These are phyloP conservation scores for Tachina fera DNA, from an alignment of 2,888 invertebrate genomes.

Conservation along the genomic window DNA sequence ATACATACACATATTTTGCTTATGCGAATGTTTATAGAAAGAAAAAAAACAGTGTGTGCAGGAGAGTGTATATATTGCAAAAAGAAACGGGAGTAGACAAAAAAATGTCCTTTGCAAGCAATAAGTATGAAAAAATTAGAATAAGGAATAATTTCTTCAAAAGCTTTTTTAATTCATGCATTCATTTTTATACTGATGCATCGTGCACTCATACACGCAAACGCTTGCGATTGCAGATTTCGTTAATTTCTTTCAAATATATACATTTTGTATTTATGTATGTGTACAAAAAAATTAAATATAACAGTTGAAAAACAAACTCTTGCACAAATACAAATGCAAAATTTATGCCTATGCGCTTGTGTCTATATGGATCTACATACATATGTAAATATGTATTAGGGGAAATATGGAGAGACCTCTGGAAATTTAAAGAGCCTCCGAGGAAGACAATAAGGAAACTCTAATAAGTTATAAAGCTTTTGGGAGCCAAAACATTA, in stretches of 20 bases:
- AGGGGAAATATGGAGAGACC: neutral
- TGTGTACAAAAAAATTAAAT: conserved; percentile 34
- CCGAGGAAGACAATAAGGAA: no score
- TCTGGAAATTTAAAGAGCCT: no score
- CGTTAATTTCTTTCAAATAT: conserved; percentile 65
- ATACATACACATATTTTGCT: conserved; percentile 9
- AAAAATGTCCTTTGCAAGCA: conserved; percentile 69
- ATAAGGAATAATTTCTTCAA: conserved; percentile 68
- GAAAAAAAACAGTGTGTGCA: conserved; percentile 8
- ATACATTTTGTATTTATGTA: conserved; percentile 59
- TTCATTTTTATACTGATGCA: conserved; percentile 45
- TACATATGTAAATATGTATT: neutral
- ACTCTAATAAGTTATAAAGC: no score
- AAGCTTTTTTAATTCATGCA: conserved; percentile 64
- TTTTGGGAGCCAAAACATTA: no score
- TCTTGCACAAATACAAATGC: conserved; percentile 49
- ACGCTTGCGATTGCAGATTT: conserved; percentile 58
- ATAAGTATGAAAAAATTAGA: conserved; percentile 68
- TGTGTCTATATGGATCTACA: conserved; percentile 13
- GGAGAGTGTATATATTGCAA: conserved; percentile 15
- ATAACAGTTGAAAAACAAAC: conserved; percentile 60
- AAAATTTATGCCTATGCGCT: conserved; percentile 38
- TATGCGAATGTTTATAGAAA: neutral
- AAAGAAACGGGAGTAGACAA: conserved; percentile 29
- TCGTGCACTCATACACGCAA: conserved; percentile 8